These are phyloP conservation scores for Tricholaema leucomelas DNA, from an alignment of 2,113 vertebrate genomes.

Conservation along the genomic window DNA sequence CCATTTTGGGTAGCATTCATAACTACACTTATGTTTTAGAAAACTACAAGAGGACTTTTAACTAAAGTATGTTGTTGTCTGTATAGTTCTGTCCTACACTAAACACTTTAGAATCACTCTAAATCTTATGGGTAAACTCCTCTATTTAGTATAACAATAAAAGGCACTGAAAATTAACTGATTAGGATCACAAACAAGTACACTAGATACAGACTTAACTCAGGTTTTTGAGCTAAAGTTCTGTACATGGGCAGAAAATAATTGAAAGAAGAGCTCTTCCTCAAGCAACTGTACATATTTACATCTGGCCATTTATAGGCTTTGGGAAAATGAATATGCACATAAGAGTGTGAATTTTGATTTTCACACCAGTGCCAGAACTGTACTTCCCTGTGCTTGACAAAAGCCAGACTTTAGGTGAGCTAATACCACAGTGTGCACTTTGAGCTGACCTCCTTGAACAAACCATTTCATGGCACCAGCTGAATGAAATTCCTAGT, in stretches of 20 bases:
- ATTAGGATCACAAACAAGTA: not conserved
- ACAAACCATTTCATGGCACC: not conserved
- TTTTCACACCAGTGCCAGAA: not conserved
- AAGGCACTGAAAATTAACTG: not conserved
- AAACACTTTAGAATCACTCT: not conserved
- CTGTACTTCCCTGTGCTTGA: not conserved
- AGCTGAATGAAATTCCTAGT: constrained; percentile 16
- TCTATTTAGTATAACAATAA: not conserved
- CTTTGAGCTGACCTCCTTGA: not conserved
- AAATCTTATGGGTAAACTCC: not conserved
- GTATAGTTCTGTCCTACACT: not conserved
- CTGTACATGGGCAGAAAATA: not conserved
- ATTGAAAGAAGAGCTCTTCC: not conserved
- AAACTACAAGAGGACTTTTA: not conserved
- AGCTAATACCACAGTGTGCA: not conserved
- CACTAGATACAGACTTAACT: not conserved
- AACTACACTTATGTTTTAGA: not conserved
- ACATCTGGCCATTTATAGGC: not conserved
- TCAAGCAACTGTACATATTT: not conserved
- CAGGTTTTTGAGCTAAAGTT: not conserved
- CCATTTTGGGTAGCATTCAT: not conserved
- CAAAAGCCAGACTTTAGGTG: not conserved
- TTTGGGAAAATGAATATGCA: constrained; percentile 13
- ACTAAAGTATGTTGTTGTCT: not conserved
- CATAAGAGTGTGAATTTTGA: not conserved